Conservation (phyloP, 2,797 vertebrate genomes). For the Pipistrellus nathusii region DNA sequence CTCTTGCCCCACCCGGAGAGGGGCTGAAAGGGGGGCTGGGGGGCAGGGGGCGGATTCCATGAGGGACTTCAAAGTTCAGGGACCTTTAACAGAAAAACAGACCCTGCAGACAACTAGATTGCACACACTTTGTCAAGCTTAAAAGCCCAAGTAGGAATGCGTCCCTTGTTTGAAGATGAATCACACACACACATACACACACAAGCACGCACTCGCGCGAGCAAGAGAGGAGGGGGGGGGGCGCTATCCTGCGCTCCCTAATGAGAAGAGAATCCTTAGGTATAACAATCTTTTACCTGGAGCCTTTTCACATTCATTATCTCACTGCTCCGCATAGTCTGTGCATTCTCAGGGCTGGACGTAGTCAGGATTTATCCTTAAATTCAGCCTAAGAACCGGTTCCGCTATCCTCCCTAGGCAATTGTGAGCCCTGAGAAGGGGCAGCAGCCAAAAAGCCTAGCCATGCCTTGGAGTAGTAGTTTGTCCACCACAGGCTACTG, state of each 20-base stretch:
- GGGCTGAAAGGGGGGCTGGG: neutral
- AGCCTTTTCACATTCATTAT: constrained; percentile 13
- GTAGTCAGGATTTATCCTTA: neutral
- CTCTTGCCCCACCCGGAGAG: neutral
- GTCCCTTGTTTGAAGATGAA: neutral
- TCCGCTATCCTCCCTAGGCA: neutral
- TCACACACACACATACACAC: neutral
- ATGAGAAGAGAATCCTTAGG: neutral
- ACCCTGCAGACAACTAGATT: neutral
- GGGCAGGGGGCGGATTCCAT: neutral
- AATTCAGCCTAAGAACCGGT: neutral
- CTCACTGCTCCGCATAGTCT: neutral
- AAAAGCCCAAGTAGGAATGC: neutral
- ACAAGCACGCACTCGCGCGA: no score
- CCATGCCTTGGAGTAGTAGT: neutral
- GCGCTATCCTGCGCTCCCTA: fast-evolving
- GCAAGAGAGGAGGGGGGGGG: no score
- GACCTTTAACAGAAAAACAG: neutral
- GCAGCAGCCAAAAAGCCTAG: neutral
- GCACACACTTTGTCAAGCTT: neutral
- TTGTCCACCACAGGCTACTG: neutral
- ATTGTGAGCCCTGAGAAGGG: neutral
- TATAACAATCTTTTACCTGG: neutral
- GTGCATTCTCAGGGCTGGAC: neutral
- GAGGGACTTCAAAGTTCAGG: neutral